A percentile compares a stretch with the other conserved stretches of the same genome.
phyloP scores from a whole-genome alignment of 2,888 invertebrate species.

The Electrophaes corylata region DNA sequence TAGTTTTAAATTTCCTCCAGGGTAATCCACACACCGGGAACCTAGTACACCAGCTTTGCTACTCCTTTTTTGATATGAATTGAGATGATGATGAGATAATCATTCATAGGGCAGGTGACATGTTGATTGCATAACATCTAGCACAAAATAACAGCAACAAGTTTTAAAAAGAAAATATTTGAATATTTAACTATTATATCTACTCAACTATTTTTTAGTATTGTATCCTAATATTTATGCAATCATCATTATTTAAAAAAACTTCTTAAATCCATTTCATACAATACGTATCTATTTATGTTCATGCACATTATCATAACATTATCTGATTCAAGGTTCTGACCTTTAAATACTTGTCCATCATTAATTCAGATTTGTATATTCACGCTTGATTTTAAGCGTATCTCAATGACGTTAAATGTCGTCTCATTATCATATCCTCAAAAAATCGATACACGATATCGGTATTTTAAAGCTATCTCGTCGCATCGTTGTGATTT shows the following conservation, averaged over 20 bases:
- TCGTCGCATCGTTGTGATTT: neutral
- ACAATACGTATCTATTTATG: conserved; percentile 38
- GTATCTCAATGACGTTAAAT: conserved; percentile 14
- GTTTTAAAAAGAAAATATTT: conserved; percentile 21
- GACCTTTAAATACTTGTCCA: conserved; percentile 42
- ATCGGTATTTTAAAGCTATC: neutral
- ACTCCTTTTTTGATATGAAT: conserved; percentile 35
- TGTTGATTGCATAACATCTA: conserved; percentile 60
- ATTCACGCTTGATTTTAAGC: conserved; percentile 22
- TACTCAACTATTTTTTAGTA: conserved; percentile 23
- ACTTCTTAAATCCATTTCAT: conserved; percentile 34
- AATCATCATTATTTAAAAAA: conserved; percentile 57
- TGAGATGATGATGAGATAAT: conserved; percentile 44
- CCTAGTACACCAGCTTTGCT: conserved; percentile 36
- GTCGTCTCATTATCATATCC: conserved; percentile 13
- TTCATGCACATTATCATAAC: conserved; percentile 38
- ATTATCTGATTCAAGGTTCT: conserved; percentile 46
- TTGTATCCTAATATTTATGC: conserved; percentile 59
- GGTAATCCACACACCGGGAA: conserved; percentile 39
- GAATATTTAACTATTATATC: neutral
- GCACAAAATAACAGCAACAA: conserved; percentile 36
- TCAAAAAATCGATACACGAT: neutral
- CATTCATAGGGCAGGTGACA: conserved; percentile 61
- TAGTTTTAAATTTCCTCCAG: conserved; percentile 34
- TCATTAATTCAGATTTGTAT: conserved; percentile 31